Conservation (phyloP, 2,888 invertebrate genomes). For the Mesoligia furuncula region DNA sequence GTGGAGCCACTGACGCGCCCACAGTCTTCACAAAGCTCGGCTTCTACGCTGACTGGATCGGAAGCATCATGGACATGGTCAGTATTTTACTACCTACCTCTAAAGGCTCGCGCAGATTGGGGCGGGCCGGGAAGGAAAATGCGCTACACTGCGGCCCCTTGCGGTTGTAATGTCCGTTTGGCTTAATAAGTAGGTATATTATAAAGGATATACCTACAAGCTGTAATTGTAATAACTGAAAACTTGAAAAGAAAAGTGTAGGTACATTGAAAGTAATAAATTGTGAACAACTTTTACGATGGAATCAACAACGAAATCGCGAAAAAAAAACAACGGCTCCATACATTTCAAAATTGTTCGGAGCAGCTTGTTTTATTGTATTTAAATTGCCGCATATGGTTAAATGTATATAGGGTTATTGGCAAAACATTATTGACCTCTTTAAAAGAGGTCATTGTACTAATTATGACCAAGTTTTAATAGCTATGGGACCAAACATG, state of each 20-base stretch:
- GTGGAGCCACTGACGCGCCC: slow-evolving; percentile 81
- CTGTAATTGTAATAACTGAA: not conserved
- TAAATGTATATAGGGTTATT: too few relatives aligned
- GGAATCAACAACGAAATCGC: too few relatives aligned
- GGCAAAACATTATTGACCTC: too few relatives aligned
- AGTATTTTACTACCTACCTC: not conserved
- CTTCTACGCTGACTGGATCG: slow-evolving; percentile 81
- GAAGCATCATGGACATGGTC: slow-evolving; percentile 79
- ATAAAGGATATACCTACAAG: not conserved
- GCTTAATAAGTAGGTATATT: not conserved
- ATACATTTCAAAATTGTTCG: not conserved
- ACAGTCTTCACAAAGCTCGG: slow-evolving; percentile 86
- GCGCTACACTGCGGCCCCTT: not conserved
- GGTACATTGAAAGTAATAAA: not conserved
- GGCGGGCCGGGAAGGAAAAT: not conserved
- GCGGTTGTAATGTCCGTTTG: not conserved
- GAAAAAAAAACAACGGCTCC: not conserved
- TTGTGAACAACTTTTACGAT: not conserved
- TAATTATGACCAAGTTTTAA: too few relatives aligned
- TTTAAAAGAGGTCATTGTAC: too few relatives aligned
- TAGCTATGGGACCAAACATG: too few relatives aligned
- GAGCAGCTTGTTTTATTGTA: not conserved
- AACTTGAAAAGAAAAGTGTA: not conserved
- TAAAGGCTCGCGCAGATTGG: not conserved
- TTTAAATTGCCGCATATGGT: not conserved